A percentile compares a stretch with the other conserved stretches of the same genome.
These are phyloP conservation scores for Synergus laeviventris DNA, from an alignment of 2,888 invertebrate genomes.

Conservation along the genomic window DNA sequence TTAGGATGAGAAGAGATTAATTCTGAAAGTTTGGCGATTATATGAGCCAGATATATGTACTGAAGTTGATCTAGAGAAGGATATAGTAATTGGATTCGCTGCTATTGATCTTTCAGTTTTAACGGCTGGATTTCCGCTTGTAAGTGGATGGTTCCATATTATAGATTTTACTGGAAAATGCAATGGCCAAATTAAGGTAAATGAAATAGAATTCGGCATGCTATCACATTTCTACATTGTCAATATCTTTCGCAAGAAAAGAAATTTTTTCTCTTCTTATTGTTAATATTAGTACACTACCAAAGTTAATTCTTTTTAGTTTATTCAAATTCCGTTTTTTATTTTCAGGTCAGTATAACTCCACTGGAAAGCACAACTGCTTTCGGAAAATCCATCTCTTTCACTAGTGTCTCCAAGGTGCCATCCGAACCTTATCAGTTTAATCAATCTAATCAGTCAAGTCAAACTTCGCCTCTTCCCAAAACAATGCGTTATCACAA, in stretches of 20 bases:
- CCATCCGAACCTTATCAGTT: conserved; percentile 39
- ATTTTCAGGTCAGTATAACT: conserved; percentile 76
- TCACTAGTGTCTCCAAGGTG: conserved; percentile 49
- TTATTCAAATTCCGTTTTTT: conserved; percentile 34
- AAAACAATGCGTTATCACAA: conserved; percentile 44
- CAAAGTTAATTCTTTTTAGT: not conserved
- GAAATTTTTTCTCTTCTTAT: no score
- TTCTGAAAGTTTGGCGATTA: conserved; percentile 81
- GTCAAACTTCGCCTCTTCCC: conserved; percentile 27
- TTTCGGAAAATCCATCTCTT: conserved; percentile 57
- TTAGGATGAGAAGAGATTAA: conserved; percentile 79
- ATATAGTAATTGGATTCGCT: conserved; percentile 80
- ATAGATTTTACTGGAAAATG: conserved; percentile 78
- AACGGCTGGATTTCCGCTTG: conserved; percentile 76
- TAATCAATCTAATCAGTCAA: conserved; percentile 4
- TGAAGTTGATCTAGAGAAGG: conserved; percentile 78
- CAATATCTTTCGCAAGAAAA: no score
- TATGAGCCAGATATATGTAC: conserved; percentile 74
- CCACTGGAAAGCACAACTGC: conserved; percentile 77
- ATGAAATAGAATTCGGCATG: conserved; percentile 27
- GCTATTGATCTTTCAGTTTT: conserved; percentile 79
- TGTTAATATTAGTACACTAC: no score
- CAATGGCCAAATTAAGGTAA: conserved; percentile 81
- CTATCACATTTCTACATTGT: no score
- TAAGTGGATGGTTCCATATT: conserved; percentile 82